Base-by-base conservation (phyloP, 2,888 invertebrate genomes). In the Thymelicus lineola region DNA sequence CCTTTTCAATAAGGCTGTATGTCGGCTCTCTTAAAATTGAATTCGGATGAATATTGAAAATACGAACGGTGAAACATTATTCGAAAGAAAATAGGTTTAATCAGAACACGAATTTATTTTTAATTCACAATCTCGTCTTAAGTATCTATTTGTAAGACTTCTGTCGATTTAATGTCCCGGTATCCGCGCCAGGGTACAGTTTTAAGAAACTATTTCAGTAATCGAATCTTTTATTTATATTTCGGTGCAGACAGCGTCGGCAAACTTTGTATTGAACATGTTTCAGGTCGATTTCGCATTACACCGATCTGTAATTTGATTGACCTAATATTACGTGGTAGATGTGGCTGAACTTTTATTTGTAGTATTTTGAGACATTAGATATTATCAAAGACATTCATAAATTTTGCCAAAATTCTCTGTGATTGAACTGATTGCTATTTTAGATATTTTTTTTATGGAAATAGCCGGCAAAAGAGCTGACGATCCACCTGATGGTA, bases 211-310 rank as follows among this genome's bases (percentile, higher is more conserved):
- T 70, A 66, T 75, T 73, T 75, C 72, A 72, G 76, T 79, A 81
- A 80, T 82, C 77, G 76, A 76, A 82, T 82, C 78, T 82, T 80
- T 82, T 82, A 83, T 82, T 82, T 80, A 83, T 79, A 79, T 73
- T 73, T 71, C 6, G 15, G 36, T 17, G 55, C 53, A 62, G 35
- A 57, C 42, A 38, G 53, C 53, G 15, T 35, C 28, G 53, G 53
- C 17, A 46, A 68, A 68, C 61, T 62, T 62, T 68, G 61, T 68
- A 68, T 62, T 6, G 46, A 53, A 10, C 12, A 50, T 61, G 67
- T 61, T 61, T 15, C 50, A 20, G 35, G 14, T 15, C 15, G 36
- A 15, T n/a, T 12, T 28, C 35, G 6, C n/a, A 6, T 63, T 38
- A 50, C 38, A 63, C 62, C 50, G 15, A 36, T 7, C 0, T 46